These are phyloP conservation scores for Apodemia mormo DNA, from an alignment of 2,888 invertebrate genomes.

Conservation along the genomic window DNA sequence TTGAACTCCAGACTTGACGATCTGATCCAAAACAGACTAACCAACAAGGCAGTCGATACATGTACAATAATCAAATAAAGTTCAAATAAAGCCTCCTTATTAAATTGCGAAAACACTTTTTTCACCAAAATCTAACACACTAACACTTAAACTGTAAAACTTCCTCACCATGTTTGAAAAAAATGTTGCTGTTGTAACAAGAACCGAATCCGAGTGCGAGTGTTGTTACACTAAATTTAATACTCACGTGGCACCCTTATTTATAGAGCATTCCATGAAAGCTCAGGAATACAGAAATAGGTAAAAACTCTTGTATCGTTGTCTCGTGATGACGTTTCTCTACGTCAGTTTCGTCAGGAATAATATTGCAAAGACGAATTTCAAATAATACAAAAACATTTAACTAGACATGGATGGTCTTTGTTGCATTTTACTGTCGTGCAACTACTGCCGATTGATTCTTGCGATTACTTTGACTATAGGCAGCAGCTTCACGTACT, in stretches of 20 bases:
- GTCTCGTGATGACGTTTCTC: constrained; percentile 40
- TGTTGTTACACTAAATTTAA: constrained; percentile 77
- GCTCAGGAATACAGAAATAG: constrained; percentile 75
- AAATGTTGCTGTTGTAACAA: constrained; percentile 71
- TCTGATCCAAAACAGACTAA: too few species aligned
- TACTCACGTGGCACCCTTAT: constrained; percentile 71
- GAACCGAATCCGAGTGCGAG: constrained; percentile 80
- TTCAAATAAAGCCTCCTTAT: too few species aligned
- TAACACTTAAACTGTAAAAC: constrained; percentile 38
- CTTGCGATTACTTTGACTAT: too few species aligned
- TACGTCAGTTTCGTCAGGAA: constrained; percentile 42
- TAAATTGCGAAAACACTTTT: background rate
- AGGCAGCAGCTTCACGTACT: too few species aligned
- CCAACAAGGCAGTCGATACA: too few species aligned
- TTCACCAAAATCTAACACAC: constrained; percentile 17
- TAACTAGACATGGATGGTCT: background rate
- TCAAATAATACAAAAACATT: background rate
- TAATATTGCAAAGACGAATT: constrained; percentile 44
- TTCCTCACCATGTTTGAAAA: constrained; percentile 69
- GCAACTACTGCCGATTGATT: background rate
- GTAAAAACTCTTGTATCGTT: constrained; percentile 69
- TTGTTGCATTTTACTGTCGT: background rate
- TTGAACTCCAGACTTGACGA: too few species aligned
- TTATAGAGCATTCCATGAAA: constrained; percentile 69
- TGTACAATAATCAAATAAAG: too few species aligned